Evolutionary conservation across 1,140 invertebrate genomes (phyloP).

Genomic region (Scaptodrosophila lebanonensis): DNA sequence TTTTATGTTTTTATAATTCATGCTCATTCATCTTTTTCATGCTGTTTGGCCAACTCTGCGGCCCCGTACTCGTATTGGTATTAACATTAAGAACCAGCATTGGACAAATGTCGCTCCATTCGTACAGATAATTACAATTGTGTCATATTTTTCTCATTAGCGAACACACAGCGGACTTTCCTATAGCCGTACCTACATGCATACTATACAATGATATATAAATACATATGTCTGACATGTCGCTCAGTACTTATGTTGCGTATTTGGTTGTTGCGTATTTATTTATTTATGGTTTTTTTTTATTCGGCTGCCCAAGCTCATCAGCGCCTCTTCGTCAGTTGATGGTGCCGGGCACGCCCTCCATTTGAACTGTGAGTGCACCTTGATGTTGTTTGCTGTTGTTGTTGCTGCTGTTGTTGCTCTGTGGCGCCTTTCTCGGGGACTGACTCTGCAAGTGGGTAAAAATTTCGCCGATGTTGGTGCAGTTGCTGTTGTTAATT

Average conservation of each 20-base stretch:
- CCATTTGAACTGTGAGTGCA: slow-evolving; percentile 24
- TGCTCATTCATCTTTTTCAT: slow-evolving; percentile 70
- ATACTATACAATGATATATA: neutral
- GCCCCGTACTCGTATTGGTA: slow-evolving; percentile 54
- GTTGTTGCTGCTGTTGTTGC: slow-evolving; percentile 18
- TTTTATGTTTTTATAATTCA: slow-evolving; percentile 75
- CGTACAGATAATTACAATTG: slow-evolving; percentile 66
- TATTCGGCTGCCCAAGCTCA: neutral
- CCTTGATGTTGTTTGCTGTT: slow-evolving; percentile 29
- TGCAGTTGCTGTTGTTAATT: slow-evolving; percentile 52
- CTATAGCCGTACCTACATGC: no score
- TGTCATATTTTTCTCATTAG: slow-evolving; percentile 75
- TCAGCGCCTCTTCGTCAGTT: slow-evolving; percentile 3
- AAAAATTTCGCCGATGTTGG: neutral
- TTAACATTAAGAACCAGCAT: slow-evolving; percentile 50
- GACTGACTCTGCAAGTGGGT: no score
- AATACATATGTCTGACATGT: slow-evolving; percentile 14
- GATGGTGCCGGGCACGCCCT: slow-evolving; percentile 32
- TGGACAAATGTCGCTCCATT: neutral
- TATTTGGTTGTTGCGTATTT: no score
- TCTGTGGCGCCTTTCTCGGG: neutral
- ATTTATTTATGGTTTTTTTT: no score
- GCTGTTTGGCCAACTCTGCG: slow-evolving; percentile 12
- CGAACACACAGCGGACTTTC: slow-evolving; percentile 41
- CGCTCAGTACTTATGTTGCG: neutral